Evolutionary conservation across 2,888 invertebrate species (phyloP).

Genomic region (Pterobdella sp.): DNA sequence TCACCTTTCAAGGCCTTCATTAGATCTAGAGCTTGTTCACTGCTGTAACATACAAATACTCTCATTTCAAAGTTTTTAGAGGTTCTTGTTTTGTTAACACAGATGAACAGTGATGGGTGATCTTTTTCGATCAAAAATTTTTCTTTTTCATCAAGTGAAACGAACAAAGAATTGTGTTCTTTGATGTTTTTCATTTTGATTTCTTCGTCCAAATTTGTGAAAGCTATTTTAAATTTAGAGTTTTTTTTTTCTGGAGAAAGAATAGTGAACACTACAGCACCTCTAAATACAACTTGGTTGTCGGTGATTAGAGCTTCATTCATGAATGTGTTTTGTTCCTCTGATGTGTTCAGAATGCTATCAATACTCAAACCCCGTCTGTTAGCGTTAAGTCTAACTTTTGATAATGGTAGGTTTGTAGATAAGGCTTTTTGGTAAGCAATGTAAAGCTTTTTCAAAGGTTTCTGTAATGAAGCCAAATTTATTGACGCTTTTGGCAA

Average conservation of each 20-base stretch:
- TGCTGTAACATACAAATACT: constrained; percentile 13
- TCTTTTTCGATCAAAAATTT: not conserved
- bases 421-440: constrained; percentile 11
- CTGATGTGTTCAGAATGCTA: constrained; percentile 2
- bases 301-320: constrained; percentile 8
- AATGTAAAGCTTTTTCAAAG: constrained; percentile 19
- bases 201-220: constrained; percentile 18
- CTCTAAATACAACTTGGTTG: constrained; percentile 1
- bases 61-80: constrained; percentile 21
- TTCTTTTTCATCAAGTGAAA: constrained; percentile 21
- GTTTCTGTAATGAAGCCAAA: constrained; percentile 16
- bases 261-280: not conserved
- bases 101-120: constrained; percentile 16
- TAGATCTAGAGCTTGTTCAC: constrained; percentile 17
- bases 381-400: constrained; percentile 6
- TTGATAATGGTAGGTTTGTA: constrained; percentile 12
- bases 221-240: constrained; percentile 12
- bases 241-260: constrained; percentile 9
- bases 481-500: constrained; percentile 7
- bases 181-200: constrained; percentile 14
- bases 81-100: not conserved
- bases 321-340: not conserved
- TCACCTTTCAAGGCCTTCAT: constrained; percentile 18
- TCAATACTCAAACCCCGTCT: constrained; percentile 2
- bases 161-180: constrained; percentile 10